Base-by-base conservation (phyloP, 1,140 invertebrate genomes). In the Camponotus vicinus region DNA sequence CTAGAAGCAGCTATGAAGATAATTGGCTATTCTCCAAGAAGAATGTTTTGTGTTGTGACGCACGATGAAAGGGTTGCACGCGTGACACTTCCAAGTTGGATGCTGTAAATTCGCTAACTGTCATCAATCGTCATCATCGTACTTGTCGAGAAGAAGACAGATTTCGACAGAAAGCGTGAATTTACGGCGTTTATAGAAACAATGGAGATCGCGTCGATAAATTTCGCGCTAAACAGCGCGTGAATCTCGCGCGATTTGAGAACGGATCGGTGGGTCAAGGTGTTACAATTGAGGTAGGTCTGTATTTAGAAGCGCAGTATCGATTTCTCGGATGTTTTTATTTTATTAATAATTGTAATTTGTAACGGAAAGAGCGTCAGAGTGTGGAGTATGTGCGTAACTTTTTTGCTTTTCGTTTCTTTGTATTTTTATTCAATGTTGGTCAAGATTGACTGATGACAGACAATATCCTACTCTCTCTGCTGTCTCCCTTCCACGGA, bases 261-360 rank as follows among this genome's bases (percentile, higher is more conserved):
- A 64, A 57, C 77, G 37, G 69, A 61, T 59, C n/a, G 40, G 21
- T 40, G 40, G 13, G 32, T 75, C 55, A 21, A 49, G 27, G 69
- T 75, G 69, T 75, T 61, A 63, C 40, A 75, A 83, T 83, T 63
- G 27, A 75, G 69, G 55, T 83, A 49, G 32, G 69, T 32, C 6
- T 71, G 21, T 32, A 61, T 34, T 27, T 52, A n/a, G 7, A 32
- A 18, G 27, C 59, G 18, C 27, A 18, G 15, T 37, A 49, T 78
- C 32, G 59, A 66, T 78, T 52, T 52, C 11, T 1, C 27, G 13
- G n/a, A 49, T 66, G 49, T 61, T 66, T 32, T 63, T 63, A 27
- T 77, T 42, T 63, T 13, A 3, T n/a, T 42, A 4, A 11, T 63
- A 61, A 76, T 42, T 34, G 40, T 6, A 11, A 59, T 75, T 75